These are phyloP conservation scores for Nysson spinosus DNA, from an alignment of 2,888 invertebrate genomes.

Conservation along the genomic window DNA sequence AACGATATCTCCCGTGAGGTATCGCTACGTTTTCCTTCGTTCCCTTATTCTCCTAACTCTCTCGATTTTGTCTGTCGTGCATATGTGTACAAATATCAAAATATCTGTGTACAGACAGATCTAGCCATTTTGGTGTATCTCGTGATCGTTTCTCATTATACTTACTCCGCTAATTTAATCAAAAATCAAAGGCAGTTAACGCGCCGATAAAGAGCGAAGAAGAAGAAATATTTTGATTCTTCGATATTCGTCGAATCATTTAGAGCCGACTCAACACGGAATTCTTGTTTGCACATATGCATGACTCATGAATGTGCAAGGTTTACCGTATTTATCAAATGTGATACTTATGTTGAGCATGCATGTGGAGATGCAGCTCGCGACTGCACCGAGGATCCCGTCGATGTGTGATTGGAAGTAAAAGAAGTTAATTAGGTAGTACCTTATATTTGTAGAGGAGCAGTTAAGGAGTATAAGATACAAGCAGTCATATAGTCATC, in stretches of 20 bases:
- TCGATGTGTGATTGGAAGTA: constrained; percentile 16
- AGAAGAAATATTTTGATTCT: not conserved
- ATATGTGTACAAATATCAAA: constrained; percentile 34
- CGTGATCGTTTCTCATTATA: not conserved
- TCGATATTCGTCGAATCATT: constrained; percentile 4
- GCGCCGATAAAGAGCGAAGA: not conserved
- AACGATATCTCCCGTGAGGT: constrained; percentile 5
- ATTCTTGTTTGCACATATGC: constrained; percentile 19
- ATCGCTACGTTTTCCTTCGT: constrained; percentile 1
- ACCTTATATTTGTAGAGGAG: constrained; percentile 2
- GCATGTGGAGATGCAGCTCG: constrained; percentile 20
- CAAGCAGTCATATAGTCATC: constrained; percentile 8
- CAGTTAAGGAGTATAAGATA: constrained; percentile 9
- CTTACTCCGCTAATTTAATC: no score
- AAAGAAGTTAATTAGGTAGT: constrained; percentile 17
- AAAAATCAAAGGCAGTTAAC: no score
- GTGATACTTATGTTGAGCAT: constrained; percentile 70
- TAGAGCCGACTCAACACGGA: constrained; percentile 22
- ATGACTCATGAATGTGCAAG: not conserved
- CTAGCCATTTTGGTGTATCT: not conserved
- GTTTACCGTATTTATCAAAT: constrained; percentile 65
- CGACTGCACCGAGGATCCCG: constrained; percentile 21
- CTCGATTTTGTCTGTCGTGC: constrained; percentile 15
- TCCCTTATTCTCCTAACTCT: constrained; percentile 14
- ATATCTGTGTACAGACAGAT: constrained; percentile 8